Base-by-base conservation (phyloP, 53 echinoderm and acorn worm species). In the Henricia sp. region DNA sequence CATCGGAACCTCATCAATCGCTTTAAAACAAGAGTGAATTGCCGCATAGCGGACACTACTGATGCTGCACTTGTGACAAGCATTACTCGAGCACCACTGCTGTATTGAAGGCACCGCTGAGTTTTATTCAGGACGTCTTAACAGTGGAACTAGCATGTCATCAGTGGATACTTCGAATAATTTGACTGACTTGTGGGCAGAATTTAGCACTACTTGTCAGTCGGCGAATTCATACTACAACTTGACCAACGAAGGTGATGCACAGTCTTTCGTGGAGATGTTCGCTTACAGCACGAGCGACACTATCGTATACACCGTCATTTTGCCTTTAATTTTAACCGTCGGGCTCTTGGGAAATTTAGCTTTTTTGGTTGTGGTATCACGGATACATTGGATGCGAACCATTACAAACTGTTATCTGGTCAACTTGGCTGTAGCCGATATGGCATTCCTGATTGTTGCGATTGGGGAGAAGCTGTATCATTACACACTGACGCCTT, bases 391-490 rank as follows among this genome's bases (percentile, higher is more conserved):
- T 32, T 92, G 92, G 50, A 95, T 95, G 94, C 82, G 92, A 4
- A 95, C 95, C 27, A 87, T 90, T 2, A 87, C 92, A 5, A 99
- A 95, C 52, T 82, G 84, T 19, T 92, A 95, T 54, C 89, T 99
- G 20, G 89, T 95, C 3, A 95, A 95, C 65, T 65, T 99, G 34
- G 99, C 94, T 6, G 59, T 95, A n/a, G 92, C 90, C 1, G 99
- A 95, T 77, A 77, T 92, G 52, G 37, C 90, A 17, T 95, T 95
- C 68, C 76, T 99, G 3, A 44, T 90, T 29, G 84, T 85, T 5
- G 74, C 93, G 50, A 85, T 93, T 1, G 93, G 90, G 5, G 93
- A 93, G 70, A 95, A 94, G 57, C 52, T 99, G 2, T 67, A 82
- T 38, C 89, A 86, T 40, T 88, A 92, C 36, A 57, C 67, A n/a